Percentiles rank a stretch among this genome's conserved stretches.
These are phyloP conservation scores for Hippolais icterina DNA, from an alignment of 2,113 vertebrate genomes.

Conservation along the genomic window DNA sequence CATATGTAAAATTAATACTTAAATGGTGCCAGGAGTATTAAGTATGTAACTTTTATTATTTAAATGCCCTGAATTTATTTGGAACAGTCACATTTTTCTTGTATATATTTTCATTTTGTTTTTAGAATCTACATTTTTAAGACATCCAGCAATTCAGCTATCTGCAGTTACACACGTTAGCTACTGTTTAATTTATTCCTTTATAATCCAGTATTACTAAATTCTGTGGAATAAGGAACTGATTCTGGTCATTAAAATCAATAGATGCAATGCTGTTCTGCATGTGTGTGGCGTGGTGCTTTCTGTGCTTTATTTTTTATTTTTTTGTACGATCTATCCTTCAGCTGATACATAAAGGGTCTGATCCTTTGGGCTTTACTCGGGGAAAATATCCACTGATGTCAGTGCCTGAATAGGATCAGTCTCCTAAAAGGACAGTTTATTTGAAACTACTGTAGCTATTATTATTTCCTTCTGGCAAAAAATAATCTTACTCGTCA, in stretches of 20 bases:
- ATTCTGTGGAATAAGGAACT: not conserved
- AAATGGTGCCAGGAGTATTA: slow-evolving; percentile 32
- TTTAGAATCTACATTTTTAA: not conserved
- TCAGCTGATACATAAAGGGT: not conserved
- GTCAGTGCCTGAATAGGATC: slow-evolving; percentile 11
- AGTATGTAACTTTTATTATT: slow-evolving; percentile 58
- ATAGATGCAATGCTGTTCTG: not conserved
- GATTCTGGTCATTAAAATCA: slow-evolving; percentile 3
- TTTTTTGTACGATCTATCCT: not conserved
- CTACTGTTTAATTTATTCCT: slow-evolving; percentile 26
- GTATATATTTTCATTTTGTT: not conserved
- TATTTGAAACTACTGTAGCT: slow-evolving; percentile 12
- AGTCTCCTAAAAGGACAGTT: not conserved
- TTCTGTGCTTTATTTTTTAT: not conserved
- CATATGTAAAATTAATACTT: slow-evolving; percentile 58
- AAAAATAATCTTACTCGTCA: slow-evolving; percentile 10
- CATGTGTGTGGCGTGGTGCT: not conserved
- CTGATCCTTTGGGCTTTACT: slow-evolving; percentile 22
- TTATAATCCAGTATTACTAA: not conserved
- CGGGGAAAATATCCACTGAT: not conserved
- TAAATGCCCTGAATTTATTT: slow-evolving; percentile 52
- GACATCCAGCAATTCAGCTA: not conserved
- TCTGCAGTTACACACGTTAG: not conserved
- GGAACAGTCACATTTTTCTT: slow-evolving; percentile 27
- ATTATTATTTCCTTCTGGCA: slow-evolving; percentile 24